A percentile compares a stretch with the other conserved stretches of the same genome.
Evolutionary conservation across 2,797 vertebrate genomes (phyloP).

Genomic region (Sebastes itinus): DNA sequence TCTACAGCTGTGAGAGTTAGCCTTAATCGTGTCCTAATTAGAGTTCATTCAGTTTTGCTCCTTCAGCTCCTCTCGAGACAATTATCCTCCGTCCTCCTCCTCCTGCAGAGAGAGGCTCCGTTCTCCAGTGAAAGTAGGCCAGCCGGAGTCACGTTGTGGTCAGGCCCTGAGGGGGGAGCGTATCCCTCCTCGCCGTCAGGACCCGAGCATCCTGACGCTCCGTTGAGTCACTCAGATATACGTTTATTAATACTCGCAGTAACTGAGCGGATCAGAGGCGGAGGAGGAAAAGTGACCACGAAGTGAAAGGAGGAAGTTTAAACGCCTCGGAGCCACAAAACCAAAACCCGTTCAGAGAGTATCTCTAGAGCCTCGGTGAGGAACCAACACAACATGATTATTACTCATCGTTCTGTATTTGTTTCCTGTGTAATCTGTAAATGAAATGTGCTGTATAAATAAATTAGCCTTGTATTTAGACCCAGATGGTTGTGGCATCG

Average conservation of each 20-base stretch:
- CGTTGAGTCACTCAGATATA: constrained; percentile 1
- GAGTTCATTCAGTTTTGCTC: constrained; percentile 57
- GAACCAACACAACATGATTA: too few species aligned
- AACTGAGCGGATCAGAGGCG: neutral
- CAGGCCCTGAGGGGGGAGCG: neutral
- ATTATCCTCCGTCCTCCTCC: constrained; percentile 36
- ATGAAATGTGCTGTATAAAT: too few species aligned
- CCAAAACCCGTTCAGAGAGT: too few species aligned
- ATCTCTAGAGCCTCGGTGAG: too few species aligned
- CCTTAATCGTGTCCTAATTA: constrained; percentile 70
- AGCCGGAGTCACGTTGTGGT: constrained; percentile 27
- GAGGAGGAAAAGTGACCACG: neutral
- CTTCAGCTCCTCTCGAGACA: constrained; percentile 49
- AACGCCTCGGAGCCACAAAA: too few species aligned
- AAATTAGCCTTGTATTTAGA: too few species aligned
- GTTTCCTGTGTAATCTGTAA: too few species aligned
- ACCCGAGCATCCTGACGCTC: neutral
- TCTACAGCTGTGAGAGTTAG: constrained; percentile 61
- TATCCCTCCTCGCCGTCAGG: constrained; percentile 35
- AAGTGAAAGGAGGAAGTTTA: neutral
- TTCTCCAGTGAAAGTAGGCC: constrained; percentile 38
- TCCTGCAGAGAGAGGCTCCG: too few species aligned
- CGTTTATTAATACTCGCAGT: constrained; percentile 28
- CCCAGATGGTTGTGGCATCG: too few species aligned
- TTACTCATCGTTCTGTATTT: too few species aligned